Evolutionary conservation across 2,888 invertebrate species (phyloP), one percentile per base, ranked within the genome.

Genomic region (Drosophila nigritarsus): DNA sequence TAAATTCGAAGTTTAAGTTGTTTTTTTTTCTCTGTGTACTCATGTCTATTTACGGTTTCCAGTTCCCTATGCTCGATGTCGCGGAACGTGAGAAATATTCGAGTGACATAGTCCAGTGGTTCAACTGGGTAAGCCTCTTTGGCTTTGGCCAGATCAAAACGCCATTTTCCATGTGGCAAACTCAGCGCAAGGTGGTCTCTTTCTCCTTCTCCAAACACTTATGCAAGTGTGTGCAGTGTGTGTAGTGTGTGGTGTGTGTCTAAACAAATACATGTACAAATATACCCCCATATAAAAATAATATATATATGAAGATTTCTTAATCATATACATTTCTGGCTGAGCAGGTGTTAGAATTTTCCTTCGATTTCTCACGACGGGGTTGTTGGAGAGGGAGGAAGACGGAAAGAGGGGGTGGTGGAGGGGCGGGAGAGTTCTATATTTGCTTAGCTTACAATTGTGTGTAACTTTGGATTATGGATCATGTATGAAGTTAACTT

Each of bases 21-120:
- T 13, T 6, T 7, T 0, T 29, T 49, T 55, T 3, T n/a, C 55
- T n/a, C 38, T 15, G 55, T 55, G 55, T 50, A 42, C 49, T 30
- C 51, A 53, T 24, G 13, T 15, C 27, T 55, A 38, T 32, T 29
- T 3, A 30, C 56, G 54, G 27, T 24, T 51, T 42, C 27, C 54
- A 59, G 50, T 62, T 61, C 51, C 75, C 78, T 64, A 65, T 76
- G 83, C 56, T 76, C 76, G 53, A 90, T 56, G 9, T 73, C 63
- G 30, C 49, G 80, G 73, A 90, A 85, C 87, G 87, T 89, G 86
- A 84, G 91, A 86, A 89, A 90, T 87, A 82, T 82, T 87, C 67
- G 79, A 53, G 80, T 70, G 77, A 82, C 82, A 89, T 87, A 89
- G 85, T 81, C 89, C 87, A 78, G 75, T 87, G 90, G 87, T 89